Evolutionary conservation across 2,113 vertebrate species (phyloP).

Genomic region (Monarcha castaneiventris): DNA sequence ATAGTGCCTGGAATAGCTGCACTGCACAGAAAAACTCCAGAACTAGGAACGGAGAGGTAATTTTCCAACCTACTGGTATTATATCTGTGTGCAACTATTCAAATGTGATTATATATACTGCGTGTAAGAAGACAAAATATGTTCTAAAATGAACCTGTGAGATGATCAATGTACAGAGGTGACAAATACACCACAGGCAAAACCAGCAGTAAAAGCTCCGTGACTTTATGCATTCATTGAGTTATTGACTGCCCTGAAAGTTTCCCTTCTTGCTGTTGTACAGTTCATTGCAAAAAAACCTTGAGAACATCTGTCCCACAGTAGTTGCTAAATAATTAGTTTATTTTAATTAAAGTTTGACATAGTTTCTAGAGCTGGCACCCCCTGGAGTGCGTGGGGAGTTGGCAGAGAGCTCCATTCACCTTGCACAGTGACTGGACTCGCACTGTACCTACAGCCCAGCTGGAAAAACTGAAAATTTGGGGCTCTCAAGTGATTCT

Average conservation of each 20-base stretch:
- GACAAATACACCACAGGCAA: background rate
- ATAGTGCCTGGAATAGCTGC: rapidly evolving
- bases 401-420: background rate
- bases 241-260: background rate
- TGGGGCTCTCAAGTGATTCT: background rate
- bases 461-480: background rate
- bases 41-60: background rate
- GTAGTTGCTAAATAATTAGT: background rate
- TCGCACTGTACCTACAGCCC: rapidly evolving
- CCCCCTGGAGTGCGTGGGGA: rapidly evolving
- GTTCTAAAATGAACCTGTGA: background rate
- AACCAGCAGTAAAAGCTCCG: background rate
- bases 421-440: background rate
- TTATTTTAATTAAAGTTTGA: slow-evolving; percentile 27
- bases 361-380: background rate
- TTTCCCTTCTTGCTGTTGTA: background rate
- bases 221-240: background rate
- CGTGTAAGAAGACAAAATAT: background rate
- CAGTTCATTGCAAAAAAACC: background rate
- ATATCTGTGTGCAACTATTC: background rate
- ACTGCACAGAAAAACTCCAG: rapidly evolving
- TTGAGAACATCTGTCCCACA: background rate
- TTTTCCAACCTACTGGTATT: background rate
- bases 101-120: background rate
- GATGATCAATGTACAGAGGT: background rate